A percentile compares a stretch with the other conserved stretches of the same genome.
These are phyloP conservation scores for Toxostoma redivivum DNA, from an alignment of 2,113 vertebrate genomes.

Conservation along the genomic window DNA sequence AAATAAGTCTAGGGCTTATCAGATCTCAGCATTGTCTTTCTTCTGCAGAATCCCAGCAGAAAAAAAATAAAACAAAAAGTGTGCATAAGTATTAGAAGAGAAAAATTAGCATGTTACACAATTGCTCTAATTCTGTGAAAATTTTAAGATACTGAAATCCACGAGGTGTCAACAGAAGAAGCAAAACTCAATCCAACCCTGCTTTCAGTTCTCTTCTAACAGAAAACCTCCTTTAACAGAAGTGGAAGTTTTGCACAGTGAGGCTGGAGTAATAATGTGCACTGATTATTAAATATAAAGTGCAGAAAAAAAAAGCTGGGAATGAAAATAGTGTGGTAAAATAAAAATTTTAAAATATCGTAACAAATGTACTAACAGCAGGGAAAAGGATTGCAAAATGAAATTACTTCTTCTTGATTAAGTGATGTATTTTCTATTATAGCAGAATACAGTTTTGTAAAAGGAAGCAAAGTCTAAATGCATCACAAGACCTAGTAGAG, in stretches of 20 bases:
- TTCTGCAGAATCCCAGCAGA: neutral
- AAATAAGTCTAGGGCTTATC: neutral
- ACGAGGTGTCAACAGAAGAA: neutral
- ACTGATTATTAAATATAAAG: constrained; percentile 10
- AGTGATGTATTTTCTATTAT: constrained; percentile 23
- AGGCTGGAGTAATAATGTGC: neutral
- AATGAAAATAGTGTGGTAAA: constrained; percentile 11
- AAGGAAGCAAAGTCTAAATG: neutral
- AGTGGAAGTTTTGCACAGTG: neutral
- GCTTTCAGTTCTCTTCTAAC: neutral
- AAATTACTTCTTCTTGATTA: constrained; percentile 29
- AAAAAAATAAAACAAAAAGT: neutral
- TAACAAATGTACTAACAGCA: neutral
- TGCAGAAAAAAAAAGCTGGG: neutral
- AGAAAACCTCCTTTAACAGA: neutral
- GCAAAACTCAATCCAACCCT: neutral
- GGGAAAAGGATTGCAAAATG: neutral
- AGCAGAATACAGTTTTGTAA: neutral
- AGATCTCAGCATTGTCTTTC: neutral
- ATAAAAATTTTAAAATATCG: neutral
- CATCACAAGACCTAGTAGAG: neutral
- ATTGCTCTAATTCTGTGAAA: neutral
- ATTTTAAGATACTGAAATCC: neutral
- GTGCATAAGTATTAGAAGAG: neutral
- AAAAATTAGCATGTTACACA: neutral